phyloP scores from a whole-genome alignment of 23 tunicate genomes.

The Styela clava region DNA sequence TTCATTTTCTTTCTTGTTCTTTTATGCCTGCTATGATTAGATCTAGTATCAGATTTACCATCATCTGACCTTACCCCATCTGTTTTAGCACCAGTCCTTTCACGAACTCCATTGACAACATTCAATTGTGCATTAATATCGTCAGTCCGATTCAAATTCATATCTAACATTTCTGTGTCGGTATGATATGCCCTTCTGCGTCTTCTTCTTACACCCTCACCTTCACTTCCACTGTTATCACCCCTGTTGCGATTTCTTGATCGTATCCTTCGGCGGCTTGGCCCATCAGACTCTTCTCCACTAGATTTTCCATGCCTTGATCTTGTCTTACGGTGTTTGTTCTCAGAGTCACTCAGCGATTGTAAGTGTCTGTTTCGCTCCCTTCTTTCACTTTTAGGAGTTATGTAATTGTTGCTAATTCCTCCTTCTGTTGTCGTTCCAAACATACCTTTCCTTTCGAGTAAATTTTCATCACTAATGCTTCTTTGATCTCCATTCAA shows the following conservation, averaged over 20 bases:
- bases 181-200: conserved; percentile 59
- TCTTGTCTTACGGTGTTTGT: conserved; percentile 48
- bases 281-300: conserved; percentile 94
- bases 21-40: conserved; percentile 18
- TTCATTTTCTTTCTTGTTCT: conserved; percentile 24
- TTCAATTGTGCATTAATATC: not conserved
- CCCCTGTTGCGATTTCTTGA: conserved; percentile 32
- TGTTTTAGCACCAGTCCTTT: conserved; percentile 3
- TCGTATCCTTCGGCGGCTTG: conserved; percentile 62
- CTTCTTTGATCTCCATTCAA: not conserved
- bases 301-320: conserved; percentile 81
- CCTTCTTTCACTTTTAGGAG: conserved; percentile 88
- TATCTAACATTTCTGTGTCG: conserved; percentile 72
- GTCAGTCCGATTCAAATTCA: not conserved
- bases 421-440: not conserved
- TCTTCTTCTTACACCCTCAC: not conserved
- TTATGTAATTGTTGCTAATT: conserved; percentile 55
- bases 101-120: conserved; percentile 7
- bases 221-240: conserved; percentile 25
- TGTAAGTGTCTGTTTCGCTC: conserved; percentile 71
- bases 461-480: not conserved
- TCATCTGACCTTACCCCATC: not conserved
- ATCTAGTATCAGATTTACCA: conserved; percentile 32
- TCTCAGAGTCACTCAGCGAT: conserved; percentile 81
- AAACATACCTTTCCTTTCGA: conserved; percentile 21